Evolutionary conservation across 1,140 invertebrate genomes (phyloP), one percentile per base, ranked within the genome.

Genomic region (Mercenaria mercenaria): DNA sequence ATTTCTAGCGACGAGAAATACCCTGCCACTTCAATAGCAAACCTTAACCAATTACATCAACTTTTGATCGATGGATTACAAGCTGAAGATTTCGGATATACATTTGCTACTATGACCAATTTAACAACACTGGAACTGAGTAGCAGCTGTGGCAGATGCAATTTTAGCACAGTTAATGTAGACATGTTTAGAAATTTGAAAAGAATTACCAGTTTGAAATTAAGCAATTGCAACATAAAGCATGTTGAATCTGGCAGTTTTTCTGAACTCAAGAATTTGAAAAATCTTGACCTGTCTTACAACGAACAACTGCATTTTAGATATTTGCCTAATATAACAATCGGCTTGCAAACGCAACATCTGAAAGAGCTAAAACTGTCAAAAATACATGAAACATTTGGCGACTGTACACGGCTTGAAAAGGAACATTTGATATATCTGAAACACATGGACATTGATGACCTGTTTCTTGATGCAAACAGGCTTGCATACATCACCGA

Each of bases 301-400:
- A 80, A 80, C 77, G 43, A 43, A 20, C n/a, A 37, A 3, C 18
- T 80, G 34, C 41, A 80, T n/a, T 80, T 80, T 80, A 56, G 59
- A 34, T 59, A 32, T 26, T 29, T 80, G 15, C 6, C 26, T n/a
- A 80, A 80, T 20, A 59, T 80, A 50, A 59, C 77, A 34, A 29
- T 4, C 32, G 77, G 77, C 10, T 50, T 80, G 13, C 29, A 56
- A 59, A 11, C 29, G 2, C 26, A 56, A 23, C 56, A 50, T 32
- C 10, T 80, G 26, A 56, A 32, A 15, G n/a, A 50, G 13, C 29
- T 80, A 18, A 80, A 59, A 29, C 47, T 80, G n/a, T 37, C 23
- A 18, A 80, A 80, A 23, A 80, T 80, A 2, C 77, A 80, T 50
- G 2, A 34, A 80, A 43, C 47, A 59, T 50, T 52, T 18, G 77